Evolutionary conservation across 2,797 vertebrate genomes (phyloP), one percentile per base, ranked within the genome.

Genomic region (Ctenochaetus hawaiiensis): DNA sequence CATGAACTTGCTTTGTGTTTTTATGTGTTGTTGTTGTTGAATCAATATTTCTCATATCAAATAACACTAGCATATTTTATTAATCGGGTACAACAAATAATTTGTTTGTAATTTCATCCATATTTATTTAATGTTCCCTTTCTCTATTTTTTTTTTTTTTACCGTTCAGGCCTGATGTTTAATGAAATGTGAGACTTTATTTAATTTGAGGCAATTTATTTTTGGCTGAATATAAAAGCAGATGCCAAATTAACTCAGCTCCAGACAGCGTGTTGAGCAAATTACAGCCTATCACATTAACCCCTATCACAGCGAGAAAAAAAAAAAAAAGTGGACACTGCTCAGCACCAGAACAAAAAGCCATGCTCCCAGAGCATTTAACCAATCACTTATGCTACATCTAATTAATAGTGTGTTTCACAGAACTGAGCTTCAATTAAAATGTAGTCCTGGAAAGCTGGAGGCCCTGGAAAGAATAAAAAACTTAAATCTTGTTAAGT

Each of bases 291-390:
- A 59, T 78, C 85, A 77, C 47, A 78, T 83, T 52, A 78, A 82
- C 62, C 69, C 71, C 61, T 68, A 78, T 83, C 66, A 79, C 43
- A 57, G 67, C 74, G 30, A 30, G 5, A 30, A 30, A 30, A 30
- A 57, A 89, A 62, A 12, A 78, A 74, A 80, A 84, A 80, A 77
- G 72, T 74, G 61, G 20, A 54, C 34, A 41, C 58, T 23, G 67
- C 65, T 52, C 34, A 13, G 7, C 60, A 57, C 26, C 45, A 44
- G 22, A 76, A 79, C 80, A 79, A 80, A 88, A 76, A 57, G 43
- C 59, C 48, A 76, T 64, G 47, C 73, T 88, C 85, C 76, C 82
- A 57, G 58, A 88, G 71, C 84, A 72, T 86, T 85, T 84, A 84
- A 64, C 65, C 79, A 80, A 75, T 89, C 75, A 74, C 69, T 83